These are phyloP conservation scores for Neuroscelio doddi DNA, from an alignment of 2,888 invertebrate species.

Conservation along the genomic window DNA sequence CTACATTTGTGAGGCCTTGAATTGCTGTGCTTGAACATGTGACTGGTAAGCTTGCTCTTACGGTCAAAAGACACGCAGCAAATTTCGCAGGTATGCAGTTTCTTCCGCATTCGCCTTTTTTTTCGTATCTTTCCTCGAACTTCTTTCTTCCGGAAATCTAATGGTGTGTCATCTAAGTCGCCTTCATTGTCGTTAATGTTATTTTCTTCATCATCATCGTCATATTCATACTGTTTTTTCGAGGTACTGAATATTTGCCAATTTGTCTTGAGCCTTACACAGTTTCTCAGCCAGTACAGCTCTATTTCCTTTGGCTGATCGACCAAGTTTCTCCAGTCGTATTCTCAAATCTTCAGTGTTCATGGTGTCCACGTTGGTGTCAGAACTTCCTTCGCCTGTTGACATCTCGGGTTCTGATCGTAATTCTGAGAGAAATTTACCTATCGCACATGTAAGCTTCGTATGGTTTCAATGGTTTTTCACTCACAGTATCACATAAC, in stretches of 20 bases:
- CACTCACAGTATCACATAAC: too few species aligned
- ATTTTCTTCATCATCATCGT: constrained; percentile 16
- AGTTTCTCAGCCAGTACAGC: too few species aligned
- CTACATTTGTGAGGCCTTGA: constrained; percentile 63
- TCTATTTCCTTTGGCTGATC: neutral
- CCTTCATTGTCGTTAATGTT: constrained; percentile 35
- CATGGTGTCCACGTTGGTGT: too few species aligned
- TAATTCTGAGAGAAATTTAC: too few species aligned
- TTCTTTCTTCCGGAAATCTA: constrained; percentile 42
- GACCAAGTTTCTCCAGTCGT: too few species aligned
- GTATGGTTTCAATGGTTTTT: too few species aligned
- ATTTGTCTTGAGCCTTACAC: too few species aligned
- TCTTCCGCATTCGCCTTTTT: constrained; percentile 36
- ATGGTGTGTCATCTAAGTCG: constrained; percentile 56
- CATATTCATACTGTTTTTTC: neutral
- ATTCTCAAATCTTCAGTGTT: too few species aligned
- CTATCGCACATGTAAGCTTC: too few species aligned
- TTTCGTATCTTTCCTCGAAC: constrained; percentile 12
- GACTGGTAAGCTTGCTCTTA: constrained; percentile 60
- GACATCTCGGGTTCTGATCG: too few species aligned
- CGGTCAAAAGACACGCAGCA: constrained; percentile 59
- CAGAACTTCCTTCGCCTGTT: too few species aligned
- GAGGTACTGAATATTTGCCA: too few species aligned
- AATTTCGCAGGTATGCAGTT: constrained; percentile 59
- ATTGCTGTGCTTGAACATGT: constrained; percentile 64